Base-by-base conservation (phyloP, 2,113 vertebrate species). In the Chinchilla lanigera region DNA sequence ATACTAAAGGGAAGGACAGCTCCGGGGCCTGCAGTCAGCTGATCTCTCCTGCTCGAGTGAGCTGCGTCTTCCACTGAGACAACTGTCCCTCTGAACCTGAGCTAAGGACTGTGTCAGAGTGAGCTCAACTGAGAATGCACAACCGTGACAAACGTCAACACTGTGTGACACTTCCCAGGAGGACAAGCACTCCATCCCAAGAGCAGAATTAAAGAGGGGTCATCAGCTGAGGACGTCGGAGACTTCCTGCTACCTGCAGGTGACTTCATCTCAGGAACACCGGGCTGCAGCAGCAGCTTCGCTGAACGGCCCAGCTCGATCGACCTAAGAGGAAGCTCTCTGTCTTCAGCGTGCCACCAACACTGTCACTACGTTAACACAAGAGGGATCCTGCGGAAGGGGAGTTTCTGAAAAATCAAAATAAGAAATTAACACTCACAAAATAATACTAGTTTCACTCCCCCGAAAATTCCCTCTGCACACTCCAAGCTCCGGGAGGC, bases 121-220 rank as follows among this genome's bases (percentile, higher is more conserved):
- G 97, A 96, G 86, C 38, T 97, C 88, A 96, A 33, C 28, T 96
- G 97, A 69, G 96, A 98, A 96, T 61, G 90, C 93, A 94, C 78
- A 83, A 97, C 97, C 69, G 85, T 93, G 93, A 84, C 75, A 80
- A 97, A 98, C 84, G 95, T 85, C 85, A 98, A 97, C 85, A 93
- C 47, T 85, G 69, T 11, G 50, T 26, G 13, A 84, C 19, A 80
- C n/a, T 71, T 71, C 56, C 33, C 73, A 85, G 35, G 28, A 78
- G 54, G 28, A 81, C 16, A 87, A 96, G 58, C 19, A 63, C 54
- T 91, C 88, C 44, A 93, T 52, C 19, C 82, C 65, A 80, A 73
- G 84, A 86, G 63, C 69, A 63, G 84, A 96, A 90, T 13, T 69
- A 33, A 85, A 56, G 58, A 63, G 33, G 69, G 47, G 78, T 92